Base-by-base conservation (phyloP, 2,888 invertebrate genomes). In the Leptinotarsa peninsularis region DNA sequence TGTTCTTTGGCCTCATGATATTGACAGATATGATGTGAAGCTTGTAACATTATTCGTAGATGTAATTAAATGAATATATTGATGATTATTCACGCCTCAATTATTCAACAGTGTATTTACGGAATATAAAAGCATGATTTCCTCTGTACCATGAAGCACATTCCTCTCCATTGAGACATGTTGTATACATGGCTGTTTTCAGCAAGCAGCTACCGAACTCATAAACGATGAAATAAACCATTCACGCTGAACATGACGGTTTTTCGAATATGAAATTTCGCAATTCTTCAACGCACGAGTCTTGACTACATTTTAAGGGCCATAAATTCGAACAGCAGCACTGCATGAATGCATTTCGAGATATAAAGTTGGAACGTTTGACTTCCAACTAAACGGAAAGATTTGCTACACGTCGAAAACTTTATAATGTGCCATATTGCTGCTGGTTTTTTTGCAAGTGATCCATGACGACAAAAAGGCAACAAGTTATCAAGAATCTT, bases 331-430 rank as follows among this genome's bases (percentile, higher is more conserved):
- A 60, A 72, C 69, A 74, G 56, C 70, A 67, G 66, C 60, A 67
- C 60, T 75, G 77, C 74, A 74, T 75, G 74, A 73, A 74, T 75
- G 74, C 74, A 70, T 70, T 77, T 63, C 67, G 43, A 77, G 73
- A 60, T 70, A 73, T 77, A 63, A 21, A 60, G 21, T 54, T 18
- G 7, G 21, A 58, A 58, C 14, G 21, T 14, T 23, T 23, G 21
- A 58, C 23, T 58, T 58, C 18, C 14, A 13, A 4, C 54, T 18
- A 10, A 3, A 18, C 2, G n/a, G 54, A 18, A 13, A 54, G 54
- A 54, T 54, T 18, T 18, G n/a, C 18, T 54, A 54, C 4, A 18
- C 27, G 10, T 58, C 14, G 23, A 1, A 13, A 58, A 23, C 10
- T 23, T 23, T 13, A 23, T 15, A 58, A 58, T 58, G 21, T 58